Evolutionary conservation across 1,140 invertebrate genomes (phyloP).

Genomic region (Antheraea pernyi): DNA sequence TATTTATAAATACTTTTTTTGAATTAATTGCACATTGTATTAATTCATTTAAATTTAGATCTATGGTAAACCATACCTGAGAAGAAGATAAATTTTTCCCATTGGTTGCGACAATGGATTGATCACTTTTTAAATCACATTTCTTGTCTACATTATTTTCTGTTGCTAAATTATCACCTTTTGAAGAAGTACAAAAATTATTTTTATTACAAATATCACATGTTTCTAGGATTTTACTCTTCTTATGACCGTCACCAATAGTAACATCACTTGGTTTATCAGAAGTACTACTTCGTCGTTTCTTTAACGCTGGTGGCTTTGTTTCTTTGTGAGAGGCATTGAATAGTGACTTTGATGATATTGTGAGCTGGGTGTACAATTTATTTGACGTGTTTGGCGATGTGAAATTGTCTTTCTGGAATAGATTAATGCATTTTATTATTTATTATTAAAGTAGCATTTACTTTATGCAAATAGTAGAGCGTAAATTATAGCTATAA

Average conservation of each 20-base stretch:
- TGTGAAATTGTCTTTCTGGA: slow-evolving; percentile 65
- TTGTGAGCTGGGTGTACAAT: slow-evolving; percentile 68
- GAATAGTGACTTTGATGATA: slow-evolving; percentile 61
- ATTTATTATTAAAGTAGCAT: background rate
- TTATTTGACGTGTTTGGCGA: slow-evolving; percentile 67
- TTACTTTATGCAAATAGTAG: too few relatives aligned
- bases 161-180: slow-evolving; percentile 43
- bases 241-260: slow-evolving; percentile 53
- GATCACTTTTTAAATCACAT: slow-evolving; percentile 49
- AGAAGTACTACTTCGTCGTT: slow-evolving; percentile 66
- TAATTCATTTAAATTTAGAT: too few relatives aligned
- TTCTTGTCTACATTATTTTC: slow-evolving; percentile 65
- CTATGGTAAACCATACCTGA: slow-evolving; percentile 37
- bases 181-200: slow-evolving; percentile 46
- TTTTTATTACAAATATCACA: slow-evolving; percentile 64
- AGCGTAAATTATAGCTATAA: too few relatives aligned
- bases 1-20: too few relatives aligned
- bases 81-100: slow-evolving; percentile 44
- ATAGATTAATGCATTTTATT: slow-evolving; percentile 23
- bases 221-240: slow-evolving; percentile 56
- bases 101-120: slow-evolving; percentile 45
- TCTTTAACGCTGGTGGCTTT: slow-evolving; percentile 63
- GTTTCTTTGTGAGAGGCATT: slow-evolving; percentile 51
- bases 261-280: slow-evolving; percentile 65
- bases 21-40: too few relatives aligned